Evolutionary conservation across 2,113 vertebrate genomes (phyloP), one percentile per base, ranked within the genome.

Genomic region (Poeciliopsis prolifica): DNA sequence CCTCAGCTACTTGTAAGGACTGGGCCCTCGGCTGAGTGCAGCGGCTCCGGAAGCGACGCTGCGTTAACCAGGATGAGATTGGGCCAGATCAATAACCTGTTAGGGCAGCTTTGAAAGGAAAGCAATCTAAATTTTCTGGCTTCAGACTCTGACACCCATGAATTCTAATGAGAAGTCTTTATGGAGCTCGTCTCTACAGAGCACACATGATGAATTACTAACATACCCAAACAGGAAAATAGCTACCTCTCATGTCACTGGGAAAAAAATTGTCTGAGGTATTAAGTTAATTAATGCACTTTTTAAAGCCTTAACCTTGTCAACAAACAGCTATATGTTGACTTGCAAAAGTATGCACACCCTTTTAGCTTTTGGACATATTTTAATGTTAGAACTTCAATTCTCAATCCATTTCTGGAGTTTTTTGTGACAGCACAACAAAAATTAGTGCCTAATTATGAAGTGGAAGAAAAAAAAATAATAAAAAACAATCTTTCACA

Each of bases 21-120:
- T 78, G 72, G 86, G 66, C 63, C 61, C 61, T 61, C 17, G 30
- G 76, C 35, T 61, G 19, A 58, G 61, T 0, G 5, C 70, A 12
- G 33, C 24, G 19, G 72, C 73, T 58, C 70, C 26, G 75, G 83
- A 86, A 74, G 81, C 63, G 11, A 35, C 63, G 70, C 60, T 65
- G 82, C 75, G 77, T 81, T 81, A 78, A 90, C 77, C 26, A 70
- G 74, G 83, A 87, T 70, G 64, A 85, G 86, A 88, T 73, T 77
- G 87, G 33, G 68, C 65, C 68, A 22, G 70, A 91, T 93, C 93
- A 76, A 94, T 93, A 94, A 90, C 72, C 91, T 87, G 88, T 93
- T 91, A 89, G 84, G 28, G 84, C 80, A 81, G 78, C 85, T 85
- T 74, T 88, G 60, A 73, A 58, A 85, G 87, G 84, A 80, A 82